A percentile compares a stretch with the other conserved stretches of the same genome.
These are phyloP conservation scores for Cremastinae sp. DNA, from an alignment of 2,888 invertebrate genomes.

Conservation along the genomic window DNA sequence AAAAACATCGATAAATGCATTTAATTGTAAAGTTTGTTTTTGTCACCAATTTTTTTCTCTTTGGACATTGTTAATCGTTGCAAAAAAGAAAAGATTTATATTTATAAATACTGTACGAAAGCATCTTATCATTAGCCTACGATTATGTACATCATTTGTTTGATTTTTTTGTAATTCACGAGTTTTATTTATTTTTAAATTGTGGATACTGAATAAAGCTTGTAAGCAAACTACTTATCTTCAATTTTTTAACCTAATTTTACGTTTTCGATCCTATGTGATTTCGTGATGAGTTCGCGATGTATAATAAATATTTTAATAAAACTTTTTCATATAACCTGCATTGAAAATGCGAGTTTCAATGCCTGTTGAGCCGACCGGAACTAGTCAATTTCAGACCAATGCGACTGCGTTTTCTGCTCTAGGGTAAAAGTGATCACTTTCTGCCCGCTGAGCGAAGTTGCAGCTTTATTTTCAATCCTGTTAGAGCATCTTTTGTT, in stretches of 20 bases:
- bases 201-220: slow-evolving; percentile 67
- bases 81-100: slow-evolving; percentile 53
- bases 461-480: too few species aligned
- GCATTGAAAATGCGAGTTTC: too few species aligned
- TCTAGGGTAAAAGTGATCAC: too few species aligned
- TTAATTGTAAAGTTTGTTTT: slow-evolving; percentile 61
- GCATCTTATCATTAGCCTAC: slow-evolving; percentile 29
- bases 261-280: not conserved
- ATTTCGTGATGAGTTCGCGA: not conserved
- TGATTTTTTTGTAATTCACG: slow-evolving; percentile 64
- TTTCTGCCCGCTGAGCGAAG: too few species aligned
- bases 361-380: too few species aligned
- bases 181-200: slow-evolving; percentile 69
- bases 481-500: too few species aligned
- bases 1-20: slow-evolving; percentile 67
- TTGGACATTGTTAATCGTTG: slow-evolving; percentile 68
- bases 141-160: slow-evolving; percentile 58
- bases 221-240: slow-evolving; percentile 45
- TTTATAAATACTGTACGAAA: slow-evolving; percentile 25
- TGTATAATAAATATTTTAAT: too few species aligned
- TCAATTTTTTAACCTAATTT: not conserved
- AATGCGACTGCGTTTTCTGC: too few species aligned
- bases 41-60: slow-evolving; percentile 49
- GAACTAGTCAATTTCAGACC: too few species aligned
- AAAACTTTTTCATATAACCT: too few species aligned